These are phyloP conservation scores for Metellina segmentata DNA, from an alignment of 2,888 invertebrate species.

Conservation along the genomic window DNA sequence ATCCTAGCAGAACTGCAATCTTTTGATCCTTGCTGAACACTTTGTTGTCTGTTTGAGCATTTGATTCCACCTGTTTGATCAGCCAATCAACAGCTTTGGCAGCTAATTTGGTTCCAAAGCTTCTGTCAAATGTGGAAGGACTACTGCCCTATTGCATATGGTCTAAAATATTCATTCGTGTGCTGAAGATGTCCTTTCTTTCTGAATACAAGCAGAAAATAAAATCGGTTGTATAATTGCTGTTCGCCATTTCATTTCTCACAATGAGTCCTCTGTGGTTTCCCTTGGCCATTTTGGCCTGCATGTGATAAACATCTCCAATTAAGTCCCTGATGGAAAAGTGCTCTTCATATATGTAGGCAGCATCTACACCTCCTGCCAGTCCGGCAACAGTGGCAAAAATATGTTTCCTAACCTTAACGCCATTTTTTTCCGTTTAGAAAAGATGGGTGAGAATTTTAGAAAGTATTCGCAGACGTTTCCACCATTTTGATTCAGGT, in stretches of 20 bases:
- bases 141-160: conserved; percentile 99
- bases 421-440: too few relatives aligned
- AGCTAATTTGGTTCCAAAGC: conserved; percentile 99
- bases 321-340: conserved; percentile 96
- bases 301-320: conserved; percentile 96
- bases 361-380: conserved; percentile 99
- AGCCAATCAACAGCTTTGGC: conserved; percentile 97
- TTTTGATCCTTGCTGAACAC: conserved; percentile 83
- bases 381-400: conserved; percentile 97
- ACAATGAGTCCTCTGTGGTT: conserved; percentile 96
- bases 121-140: conserved; percentile 98
- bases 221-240: conserved; percentile 98
- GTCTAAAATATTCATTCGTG: conserved; percentile 95
- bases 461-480: too few relatives aligned
- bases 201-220: conserved; percentile 96
- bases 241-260: conserved; percentile 96
- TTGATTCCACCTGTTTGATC: conserved; percentile 85
- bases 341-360: conserved; percentile 98
- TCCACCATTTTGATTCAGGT: too few relatives aligned
- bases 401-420: too few relatives aligned
- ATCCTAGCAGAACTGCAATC: conserved; percentile 90
- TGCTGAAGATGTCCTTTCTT: conserved; percentile 96
- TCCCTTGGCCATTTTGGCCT: conserved; percentile 94
- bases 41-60: conserved; percentile 83
- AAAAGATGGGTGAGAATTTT: too few relatives aligned